Evolutionary conservation across 2,113 vertebrate genomes (phyloP), one percentile per base, ranked within the genome.

Genomic region (Oncorhynchus tshawytscha): DNA sequence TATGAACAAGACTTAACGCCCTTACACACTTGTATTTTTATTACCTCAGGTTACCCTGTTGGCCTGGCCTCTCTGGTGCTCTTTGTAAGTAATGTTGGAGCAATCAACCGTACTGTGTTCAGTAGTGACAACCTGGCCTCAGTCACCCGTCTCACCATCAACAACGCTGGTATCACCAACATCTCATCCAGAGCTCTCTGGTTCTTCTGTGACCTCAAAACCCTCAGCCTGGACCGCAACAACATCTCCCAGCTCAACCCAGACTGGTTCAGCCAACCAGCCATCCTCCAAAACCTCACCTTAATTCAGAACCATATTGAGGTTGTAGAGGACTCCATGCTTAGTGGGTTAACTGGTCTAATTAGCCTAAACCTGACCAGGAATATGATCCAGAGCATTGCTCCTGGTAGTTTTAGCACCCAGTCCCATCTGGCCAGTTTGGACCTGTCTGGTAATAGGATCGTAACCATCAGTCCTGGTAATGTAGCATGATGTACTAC

Each of bases 381-480:
- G 15, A 94, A 93, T 81, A 31, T 54, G 29, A 93, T 94, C 67
- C 25, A 4, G n/a, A 59, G 51, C 1, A 77, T 94, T 5, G 48
- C 71, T 16, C 20, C 51, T 0, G 39, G 48, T 0, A 89, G 78
- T 22, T 93, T 94, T 62, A 65, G 11, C 4, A 60, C 48, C 24
- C 84, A 88, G 34, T 12, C 60, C 9, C 7, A 60, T 24, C 54
- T 94, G 64, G 22, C 57, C 2, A 48, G 81, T 4, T 68, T 95
- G 76, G 91, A 93, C 72, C 75, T 94, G 57, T 94, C 94, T 2
- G 76, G 72, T 25, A 94, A 94, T 74, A 82, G 69, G 9, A 54
- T 54, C 51, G 51, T 1, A 54, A 54, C 12, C 51, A 54, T 54
- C 51, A 54, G 51, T 54, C 5, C 51, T 16, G 51, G 51, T 54